phyloP scores from a whole-genome alignment of 2,113 vertebrate species.

The Chamaetylas fuelleborni region DNA sequence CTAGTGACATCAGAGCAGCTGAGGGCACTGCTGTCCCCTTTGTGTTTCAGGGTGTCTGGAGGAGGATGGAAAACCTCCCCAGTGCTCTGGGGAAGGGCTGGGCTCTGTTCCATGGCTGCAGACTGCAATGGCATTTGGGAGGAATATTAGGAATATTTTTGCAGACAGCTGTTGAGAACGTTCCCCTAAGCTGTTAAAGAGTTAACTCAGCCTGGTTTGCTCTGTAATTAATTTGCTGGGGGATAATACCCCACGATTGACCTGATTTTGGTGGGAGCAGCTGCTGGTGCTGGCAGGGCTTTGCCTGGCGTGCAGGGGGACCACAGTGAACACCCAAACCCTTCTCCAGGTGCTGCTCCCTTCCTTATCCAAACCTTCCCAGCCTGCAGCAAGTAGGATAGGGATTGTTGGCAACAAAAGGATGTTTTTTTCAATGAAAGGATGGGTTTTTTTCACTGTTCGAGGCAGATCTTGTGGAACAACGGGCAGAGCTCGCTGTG shows the following conservation, averaged over 20 bases:
- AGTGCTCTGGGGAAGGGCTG: accelerated
- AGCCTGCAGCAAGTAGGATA: neutral
- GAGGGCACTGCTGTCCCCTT: neutral
- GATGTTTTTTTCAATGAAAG: neutral
- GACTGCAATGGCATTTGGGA: neutral
- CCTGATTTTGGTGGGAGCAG: neutral
- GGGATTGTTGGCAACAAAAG: neutral
- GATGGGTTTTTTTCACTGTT: neutral
- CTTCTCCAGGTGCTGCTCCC: neutral
- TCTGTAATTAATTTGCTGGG: conserved; percentile 13
- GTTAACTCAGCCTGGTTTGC: neutral
- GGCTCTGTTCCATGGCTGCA: accelerated
- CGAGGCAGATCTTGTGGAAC: neutral
- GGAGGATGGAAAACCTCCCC: neutral
- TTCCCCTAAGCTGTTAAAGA: neutral
- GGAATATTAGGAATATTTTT: neutral
- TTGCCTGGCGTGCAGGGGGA: neutral
- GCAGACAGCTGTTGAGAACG: neutral
- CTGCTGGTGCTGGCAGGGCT: neutral
- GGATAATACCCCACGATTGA: conserved; percentile 14
- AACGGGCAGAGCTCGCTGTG: accelerated
- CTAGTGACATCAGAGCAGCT: neutral
- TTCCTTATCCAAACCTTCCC: neutral
- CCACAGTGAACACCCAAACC: accelerated
- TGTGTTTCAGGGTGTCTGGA: neutral